Conservation (phyloP, 2,797 vertebrate genomes). For the Micrastur ruficollis region DNA sequence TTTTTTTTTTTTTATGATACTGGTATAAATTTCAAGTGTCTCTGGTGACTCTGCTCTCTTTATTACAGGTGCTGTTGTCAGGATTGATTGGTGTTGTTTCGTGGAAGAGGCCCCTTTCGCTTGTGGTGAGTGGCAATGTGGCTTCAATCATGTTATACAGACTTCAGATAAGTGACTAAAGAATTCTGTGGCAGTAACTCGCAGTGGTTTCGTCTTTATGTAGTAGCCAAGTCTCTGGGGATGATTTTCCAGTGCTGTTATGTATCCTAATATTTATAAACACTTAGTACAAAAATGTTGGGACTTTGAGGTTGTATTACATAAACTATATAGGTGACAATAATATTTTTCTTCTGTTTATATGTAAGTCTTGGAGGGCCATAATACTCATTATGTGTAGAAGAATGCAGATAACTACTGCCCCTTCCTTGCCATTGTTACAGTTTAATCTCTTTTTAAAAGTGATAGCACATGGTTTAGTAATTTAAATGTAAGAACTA, state of each 20-base stretch:
- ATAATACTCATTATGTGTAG: not conserved
- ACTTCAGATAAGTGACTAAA: not conserved
- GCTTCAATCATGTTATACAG: not conserved
- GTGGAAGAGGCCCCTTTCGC: conserved; percentile 97
- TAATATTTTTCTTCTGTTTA: not conserved
- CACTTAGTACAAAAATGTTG: not conserved
- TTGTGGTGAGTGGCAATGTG: conserved; percentile 86
- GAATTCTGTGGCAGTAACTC: not conserved
- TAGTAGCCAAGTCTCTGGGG: not conserved
- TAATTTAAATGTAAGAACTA: not conserved
- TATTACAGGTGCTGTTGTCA: conserved; percentile 90
- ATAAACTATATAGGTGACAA: not conserved
- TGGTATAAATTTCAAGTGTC: not conserved
- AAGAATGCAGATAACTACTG: not conserved
- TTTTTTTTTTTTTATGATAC: not conserved
- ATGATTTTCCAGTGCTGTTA: not conserved
- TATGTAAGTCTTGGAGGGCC: not conserved
- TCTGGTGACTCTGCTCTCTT: not conserved
- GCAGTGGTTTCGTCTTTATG: not conserved
- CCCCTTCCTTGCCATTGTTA: not conserved
- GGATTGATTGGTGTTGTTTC: conserved; percentile 97
- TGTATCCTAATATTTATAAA: not conserved
- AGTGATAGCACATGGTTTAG: not conserved
- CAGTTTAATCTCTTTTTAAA: not conserved
- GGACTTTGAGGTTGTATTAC: not conserved